Conservation (phyloP, 2,113 vertebrate genomes). For the Atractosteus spatula region DNA sequence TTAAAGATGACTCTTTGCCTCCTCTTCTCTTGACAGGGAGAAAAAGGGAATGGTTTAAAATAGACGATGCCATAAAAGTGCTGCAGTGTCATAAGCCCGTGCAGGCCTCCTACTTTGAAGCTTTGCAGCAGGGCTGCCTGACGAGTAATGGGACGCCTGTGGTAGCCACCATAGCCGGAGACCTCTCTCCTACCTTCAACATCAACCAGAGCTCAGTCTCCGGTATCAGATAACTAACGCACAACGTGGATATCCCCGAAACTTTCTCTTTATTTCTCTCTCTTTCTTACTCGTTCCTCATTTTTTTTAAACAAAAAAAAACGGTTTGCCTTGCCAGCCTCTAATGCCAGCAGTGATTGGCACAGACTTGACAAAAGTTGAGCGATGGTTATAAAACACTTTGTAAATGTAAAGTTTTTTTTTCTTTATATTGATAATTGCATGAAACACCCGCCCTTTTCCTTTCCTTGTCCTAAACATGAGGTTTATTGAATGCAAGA, state of each 20-base stretch:
- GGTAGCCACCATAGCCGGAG: constrained; percentile 73
- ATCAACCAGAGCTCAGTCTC: constrained; percentile 85
- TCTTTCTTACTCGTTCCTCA: constrained; percentile 50
- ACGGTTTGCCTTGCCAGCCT: constrained; percentile 70
- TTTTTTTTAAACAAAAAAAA: constrained; percentile 41
- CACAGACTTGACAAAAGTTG: constrained; percentile 62
- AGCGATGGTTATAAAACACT: constrained; percentile 61
- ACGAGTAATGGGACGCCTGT: constrained; percentile 91
- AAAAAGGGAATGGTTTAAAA: constrained; percentile 98
- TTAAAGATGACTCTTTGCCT: constrained; percentile 38
- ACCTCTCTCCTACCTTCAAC: constrained; percentile 75
- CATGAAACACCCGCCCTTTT: constrained; percentile 53
- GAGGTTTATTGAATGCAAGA: constrained; percentile 69
- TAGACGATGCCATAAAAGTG: constrained; percentile 89
- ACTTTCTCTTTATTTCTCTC: constrained; percentile 35
- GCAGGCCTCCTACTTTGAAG: constrained; percentile 92
- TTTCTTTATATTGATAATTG: constrained; percentile 64
- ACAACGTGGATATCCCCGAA: constrained; percentile 45
- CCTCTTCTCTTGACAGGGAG: constrained; percentile 76
- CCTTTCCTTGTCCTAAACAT: constrained; percentile 41
- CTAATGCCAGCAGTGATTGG: constrained; percentile 57
- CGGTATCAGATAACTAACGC: constrained; percentile 94
- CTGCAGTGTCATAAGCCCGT: constrained; percentile 95
- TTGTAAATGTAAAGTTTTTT: constrained; percentile 63
- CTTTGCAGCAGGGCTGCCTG: constrained; percentile 84